phyloP scores from a whole-genome alignment of 2,888 invertebrate species.

The Platycheirus albimanus region DNA sequence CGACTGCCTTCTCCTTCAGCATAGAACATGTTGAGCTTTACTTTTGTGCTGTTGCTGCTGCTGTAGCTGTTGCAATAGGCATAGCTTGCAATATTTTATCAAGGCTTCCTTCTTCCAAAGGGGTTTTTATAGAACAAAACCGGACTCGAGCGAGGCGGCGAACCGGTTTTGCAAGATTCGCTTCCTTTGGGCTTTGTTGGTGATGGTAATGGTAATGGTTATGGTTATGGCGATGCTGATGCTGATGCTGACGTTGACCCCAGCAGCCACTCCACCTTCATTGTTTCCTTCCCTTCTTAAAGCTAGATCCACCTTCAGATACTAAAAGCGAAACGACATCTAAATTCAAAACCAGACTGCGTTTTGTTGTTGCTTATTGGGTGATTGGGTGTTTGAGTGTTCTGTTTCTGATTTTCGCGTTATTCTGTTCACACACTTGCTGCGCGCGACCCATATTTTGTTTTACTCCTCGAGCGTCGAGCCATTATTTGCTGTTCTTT shows the following conservation, averaged over 20 bases:
- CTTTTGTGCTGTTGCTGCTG: neutral
- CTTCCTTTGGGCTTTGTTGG: constrained; percentile 39
- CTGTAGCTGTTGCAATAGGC: too few relatives aligned
- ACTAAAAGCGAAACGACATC: constrained; percentile 2
- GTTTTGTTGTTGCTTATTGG: constrained; percentile 48
- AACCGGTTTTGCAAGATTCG: constrained; percentile 69
- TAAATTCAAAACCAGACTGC: constrained; percentile 20
- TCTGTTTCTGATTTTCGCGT: constrained; percentile 50
- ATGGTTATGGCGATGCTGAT: too few relatives aligned
- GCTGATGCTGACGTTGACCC: constrained; percentile 25
- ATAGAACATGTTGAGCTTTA: neutral
- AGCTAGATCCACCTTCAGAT: constrained; percentile 3
- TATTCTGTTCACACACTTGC: constrained; percentile 15
- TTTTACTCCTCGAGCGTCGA: constrained; percentile 42
- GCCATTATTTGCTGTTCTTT: constrained; percentile 32
- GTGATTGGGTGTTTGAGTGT: constrained; percentile 39
- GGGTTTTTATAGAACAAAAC: constrained; percentile 13
- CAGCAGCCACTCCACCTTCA: constrained; percentile 49
- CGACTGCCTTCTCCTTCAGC: too few relatives aligned
- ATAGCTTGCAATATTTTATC: neutral
- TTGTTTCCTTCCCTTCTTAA: constrained; percentile 3
- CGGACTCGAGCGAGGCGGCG: constrained; percentile 16
- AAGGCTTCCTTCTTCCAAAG: constrained; percentile 7
- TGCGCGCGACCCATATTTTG: constrained; percentile 68
- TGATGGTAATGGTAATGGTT: too few relatives aligned